A percentile compares a stretch with the other conserved stretches of the same genome.
phyloP scores from a whole-genome alignment of 1,140 invertebrate species.

The Drusus annulatus region DNA sequence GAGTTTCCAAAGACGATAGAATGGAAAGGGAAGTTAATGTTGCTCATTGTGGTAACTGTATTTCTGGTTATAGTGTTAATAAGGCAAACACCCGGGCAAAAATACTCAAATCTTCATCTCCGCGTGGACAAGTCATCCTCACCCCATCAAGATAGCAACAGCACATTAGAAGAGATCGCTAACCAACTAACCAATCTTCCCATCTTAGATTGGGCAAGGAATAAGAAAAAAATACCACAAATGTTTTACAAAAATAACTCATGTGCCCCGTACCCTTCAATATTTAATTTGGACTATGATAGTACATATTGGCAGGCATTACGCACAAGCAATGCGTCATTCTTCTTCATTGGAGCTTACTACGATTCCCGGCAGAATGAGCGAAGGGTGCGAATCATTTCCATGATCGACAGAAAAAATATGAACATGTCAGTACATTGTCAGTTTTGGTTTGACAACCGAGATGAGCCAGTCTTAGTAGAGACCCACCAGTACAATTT shows the following conservation, averaged over 20 bases:
- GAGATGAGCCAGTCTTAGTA: constrained; percentile 83
- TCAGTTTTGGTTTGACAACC: constrained; percentile 91
- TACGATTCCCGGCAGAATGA: constrained; percentile 85
- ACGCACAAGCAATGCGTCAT: constrained; percentile 84
- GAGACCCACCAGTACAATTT: constrained; percentile 91
- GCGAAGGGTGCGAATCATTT: constrained; percentile 86
- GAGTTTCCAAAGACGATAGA: no score
- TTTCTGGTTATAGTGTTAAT: no score
- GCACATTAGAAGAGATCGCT: constrained; percentile 72
- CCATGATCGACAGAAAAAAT: constrained; percentile 91
- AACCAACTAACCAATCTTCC: constrained; percentile 84
- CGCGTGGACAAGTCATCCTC: no score
- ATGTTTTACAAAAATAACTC: constrained; percentile 81
- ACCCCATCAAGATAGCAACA: not conserved
- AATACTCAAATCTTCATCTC: no score
- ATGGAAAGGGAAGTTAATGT: no score
- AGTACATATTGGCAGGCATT: constrained; percentile 92
- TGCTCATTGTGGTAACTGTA: no score
- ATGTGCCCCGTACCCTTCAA: constrained; percentile 85
- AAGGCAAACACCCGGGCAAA: no score
- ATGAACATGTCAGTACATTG: constrained; percentile 87
- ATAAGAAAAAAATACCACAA: constrained; percentile 77
- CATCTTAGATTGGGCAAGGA: constrained; percentile 84
- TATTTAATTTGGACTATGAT: constrained; percentile 91
- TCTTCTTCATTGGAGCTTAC: constrained; percentile 91